Evolutionary conservation across 1,140 invertebrate genomes (phyloP).

Genomic region (Anastatus disparis): DNA sequence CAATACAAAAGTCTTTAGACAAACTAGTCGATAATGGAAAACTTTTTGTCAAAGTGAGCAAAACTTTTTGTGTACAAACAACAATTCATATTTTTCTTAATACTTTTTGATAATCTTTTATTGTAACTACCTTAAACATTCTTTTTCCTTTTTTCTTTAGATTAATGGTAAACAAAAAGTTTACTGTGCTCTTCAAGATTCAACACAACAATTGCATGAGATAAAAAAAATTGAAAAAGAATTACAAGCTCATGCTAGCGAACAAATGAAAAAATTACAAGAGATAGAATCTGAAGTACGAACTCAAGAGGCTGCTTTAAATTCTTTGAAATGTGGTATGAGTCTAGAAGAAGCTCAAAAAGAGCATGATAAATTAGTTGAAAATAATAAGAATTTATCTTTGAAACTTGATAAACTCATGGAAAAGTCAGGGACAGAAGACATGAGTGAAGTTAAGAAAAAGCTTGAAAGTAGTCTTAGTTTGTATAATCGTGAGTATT

Average conservation of each 20-base stretch:
- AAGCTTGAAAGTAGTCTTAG: conserved; percentile 69
- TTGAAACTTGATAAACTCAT: conserved; percentile 70
- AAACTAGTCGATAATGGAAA: conserved; percentile 70
- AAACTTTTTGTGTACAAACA: too few species aligned
- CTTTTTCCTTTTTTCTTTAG: too few species aligned
- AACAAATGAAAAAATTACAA: conserved; percentile 61
- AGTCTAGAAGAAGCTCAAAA: conserved; percentile 66
- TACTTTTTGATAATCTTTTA: too few species aligned
- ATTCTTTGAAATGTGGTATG: conserved; percentile 61
- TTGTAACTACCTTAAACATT: too few species aligned
- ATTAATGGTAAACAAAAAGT: conserved; percentile 90
- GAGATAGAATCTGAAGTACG: conserved; percentile 65
- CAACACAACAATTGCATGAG: conserved; percentile 67
- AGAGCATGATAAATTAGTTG: conserved; percentile 69
- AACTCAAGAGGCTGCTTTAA: conserved; percentile 63
- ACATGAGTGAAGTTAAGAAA: conserved; percentile 71
- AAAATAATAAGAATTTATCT: conserved; percentile 66
- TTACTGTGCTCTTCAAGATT: conserved; percentile 79
- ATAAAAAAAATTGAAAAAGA: conserved; percentile 62
- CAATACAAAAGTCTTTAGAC: conserved; percentile 78
- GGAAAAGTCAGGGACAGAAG: conserved; percentile 63
- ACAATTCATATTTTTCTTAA: too few species aligned
- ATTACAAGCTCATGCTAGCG: conserved; percentile 59
- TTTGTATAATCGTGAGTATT: conserved; percentile 74
- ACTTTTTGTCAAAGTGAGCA: conserved; percentile 71